Base-by-base conservation (phyloP, 2,888 invertebrate species). In the Caenorhabditis becei region DNA sequence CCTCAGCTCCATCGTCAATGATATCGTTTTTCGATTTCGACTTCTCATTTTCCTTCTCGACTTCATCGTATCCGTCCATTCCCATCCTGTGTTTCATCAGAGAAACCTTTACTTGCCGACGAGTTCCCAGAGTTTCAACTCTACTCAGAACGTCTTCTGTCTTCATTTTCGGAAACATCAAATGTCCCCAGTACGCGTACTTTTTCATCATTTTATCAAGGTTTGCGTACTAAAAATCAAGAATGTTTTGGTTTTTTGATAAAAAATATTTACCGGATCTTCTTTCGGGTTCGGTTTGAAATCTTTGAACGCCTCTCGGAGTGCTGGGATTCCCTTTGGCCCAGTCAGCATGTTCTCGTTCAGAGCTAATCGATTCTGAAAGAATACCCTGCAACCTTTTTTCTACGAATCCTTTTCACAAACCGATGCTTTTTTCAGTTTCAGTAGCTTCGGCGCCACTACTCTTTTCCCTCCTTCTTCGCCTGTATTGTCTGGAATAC, bases 171-270 rank as follows among this genome's bases (percentile, higher is more conserved):
- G 86, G 87, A 26, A 74, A 84, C 77, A 86, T 82, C 26, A 85
- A 56, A 67, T 85, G 83, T 1, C 79, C 78, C 85, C 83, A 85
- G 66, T 87, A 80, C 24, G 84, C 80, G 61, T 83, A 83, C 80
- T 82, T 80, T 67, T 84, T 85, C 77, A 87, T 75, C 28, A 80
- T 10, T 28, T 58, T 69, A 11, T 78, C 66, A 28, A 87, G 78
- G 58, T 85, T 83, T 2, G 37, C 16, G 69, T 86, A 86, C 86
- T 83, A 35, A 59, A 23, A 20, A 23, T 41, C 18, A 14, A 37
- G 1, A 24, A 18, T 4, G 4, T 14, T 37, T 24, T 14, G 16
- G 41, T 16, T 59, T 20, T 32, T 23, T 7, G 24, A 1, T 14
- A n/a, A 2, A n/a, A 41, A 16, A 41, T 10, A 54, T 44, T 53